phyloP scores from a whole-genome alignment of 2,888 invertebrate species.

The Pantelozetes paolii region DNA sequence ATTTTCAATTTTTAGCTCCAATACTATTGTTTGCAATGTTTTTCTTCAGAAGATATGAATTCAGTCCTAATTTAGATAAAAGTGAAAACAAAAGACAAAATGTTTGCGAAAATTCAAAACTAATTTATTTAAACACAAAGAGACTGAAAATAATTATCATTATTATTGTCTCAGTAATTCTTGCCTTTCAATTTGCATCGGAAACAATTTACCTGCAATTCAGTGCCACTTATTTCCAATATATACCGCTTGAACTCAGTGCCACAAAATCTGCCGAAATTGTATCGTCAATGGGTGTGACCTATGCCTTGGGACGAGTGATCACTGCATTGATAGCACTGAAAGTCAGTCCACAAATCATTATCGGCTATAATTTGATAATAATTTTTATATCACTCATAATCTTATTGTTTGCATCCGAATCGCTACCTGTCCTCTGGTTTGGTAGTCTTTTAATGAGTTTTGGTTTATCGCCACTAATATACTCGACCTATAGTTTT shows the following conservation, averaged over 20 bases:
- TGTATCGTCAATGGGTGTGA: neutral
- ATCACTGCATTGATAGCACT: neutral
- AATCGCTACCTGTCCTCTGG: neutral
- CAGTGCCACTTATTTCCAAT: conserved; percentile 10
- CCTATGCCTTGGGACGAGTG: neutral
- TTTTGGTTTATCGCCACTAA: neutral
- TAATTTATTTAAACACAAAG: too few relatives aligned
- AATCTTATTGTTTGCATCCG: neutral
- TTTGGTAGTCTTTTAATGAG: neutral
- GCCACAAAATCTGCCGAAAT: neutral
- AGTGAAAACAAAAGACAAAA: too few relatives aligned
- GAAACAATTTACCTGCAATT: neutral
- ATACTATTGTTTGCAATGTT: too few relatives aligned
- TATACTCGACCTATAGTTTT: neutral
- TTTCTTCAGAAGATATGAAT: too few relatives aligned
- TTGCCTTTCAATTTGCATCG: neutral
- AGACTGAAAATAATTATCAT: neutral
- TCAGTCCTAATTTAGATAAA: too few relatives aligned
- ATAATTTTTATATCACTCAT: neutral
- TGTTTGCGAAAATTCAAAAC: too few relatives aligned
- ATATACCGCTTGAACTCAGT: neutral
- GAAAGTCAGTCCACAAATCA: neutral
- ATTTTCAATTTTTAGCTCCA: too few relatives aligned
- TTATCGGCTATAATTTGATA: neutral
- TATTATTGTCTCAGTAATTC: neutral